Conservation (phyloP, 1,140 invertebrate species). For the Ctenoplectra terminalis region DNA sequence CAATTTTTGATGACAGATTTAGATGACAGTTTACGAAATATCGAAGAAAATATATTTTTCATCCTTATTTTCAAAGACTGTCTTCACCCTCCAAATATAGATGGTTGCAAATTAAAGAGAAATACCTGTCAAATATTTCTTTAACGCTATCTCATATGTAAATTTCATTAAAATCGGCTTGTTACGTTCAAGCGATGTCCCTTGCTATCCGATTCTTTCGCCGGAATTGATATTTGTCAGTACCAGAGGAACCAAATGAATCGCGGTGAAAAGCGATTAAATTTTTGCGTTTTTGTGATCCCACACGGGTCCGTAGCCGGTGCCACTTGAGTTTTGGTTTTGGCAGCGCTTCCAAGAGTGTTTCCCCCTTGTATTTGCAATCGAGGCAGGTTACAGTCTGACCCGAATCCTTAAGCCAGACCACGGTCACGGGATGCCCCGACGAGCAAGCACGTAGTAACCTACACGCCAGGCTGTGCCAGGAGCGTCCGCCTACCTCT, state of each 20-base stretch:
- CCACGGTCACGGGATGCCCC: constrained; percentile 70
- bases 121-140: no score
- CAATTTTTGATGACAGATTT: no score
- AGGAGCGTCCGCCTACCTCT: constrained; percentile 68
- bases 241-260: constrained; percentile 23
- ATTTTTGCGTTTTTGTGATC: constrained; percentile 73
- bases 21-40: no score
- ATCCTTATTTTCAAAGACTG: no score
- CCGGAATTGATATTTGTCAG: not conserved
- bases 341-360: constrained; percentile 77
- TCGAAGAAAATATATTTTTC: no score
- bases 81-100: no score
- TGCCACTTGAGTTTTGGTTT: constrained; percentile 74
- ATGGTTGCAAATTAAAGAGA: no score
- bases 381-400: constrained; percentile 79
- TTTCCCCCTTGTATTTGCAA: constrained; percentile 79
- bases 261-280: constrained; percentile 68
- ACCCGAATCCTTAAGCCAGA: constrained; percentile 79
- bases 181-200: no score
- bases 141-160: no score
- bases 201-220: not conserved
- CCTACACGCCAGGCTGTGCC: constrained; percentile 74
- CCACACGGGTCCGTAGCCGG: constrained; percentile 35
- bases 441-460: constrained; percentile 75
- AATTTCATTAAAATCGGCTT: no score